Base-by-base conservation (phyloP, 2,888 invertebrate genomes). In the Agrilus mali region DNA sequence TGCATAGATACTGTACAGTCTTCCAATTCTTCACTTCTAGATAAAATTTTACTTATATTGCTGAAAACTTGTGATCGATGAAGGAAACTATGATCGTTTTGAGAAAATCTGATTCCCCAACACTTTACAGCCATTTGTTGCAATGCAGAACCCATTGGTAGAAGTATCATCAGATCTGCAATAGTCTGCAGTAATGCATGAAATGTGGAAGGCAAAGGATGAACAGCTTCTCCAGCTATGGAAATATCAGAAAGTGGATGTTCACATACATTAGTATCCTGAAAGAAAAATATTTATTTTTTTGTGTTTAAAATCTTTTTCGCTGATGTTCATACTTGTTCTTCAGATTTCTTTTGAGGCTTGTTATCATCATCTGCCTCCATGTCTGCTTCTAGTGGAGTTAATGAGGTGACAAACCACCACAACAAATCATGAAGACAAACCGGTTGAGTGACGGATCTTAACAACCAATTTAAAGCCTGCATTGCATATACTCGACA, bases 371-470 rank as follows among this genome's bases (percentile, higher is more conserved):
- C 70, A 34, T 75, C 75, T n/a, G 67, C 65, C 34, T 77, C 73
- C 17, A 67, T 65, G 40, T 73, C 71, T 2, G 70, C 56, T 34
- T 69, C 66, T 1, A 63, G 56, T 0, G 78, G 77, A 3, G 82
- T 82, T 33, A 95, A 71, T 0, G 94, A 85, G 12, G 83, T 80
- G 16, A 93, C 88, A 63, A 95, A 93, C 86, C 92, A 94, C 96
- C 96, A 96, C 63, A 97, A 77, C 8, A 96, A 74, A 67, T 97
- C 96, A 57, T 96, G 95, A 15, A 97, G 75, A 60, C 90, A 86
- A 4, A 84, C 82, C 4, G 92, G 86, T 61, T 92, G 92, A 0
- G 93, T 92, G 1, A 93, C 87, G 41, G 86, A 90, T 41, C 92
- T 77, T 37, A 97, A 68, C 16, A 98, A 68, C 97, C 97, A 98